phyloP scores from a whole-genome alignment of 2,888 invertebrate species.

The Drosophila lutescens region DNA sequence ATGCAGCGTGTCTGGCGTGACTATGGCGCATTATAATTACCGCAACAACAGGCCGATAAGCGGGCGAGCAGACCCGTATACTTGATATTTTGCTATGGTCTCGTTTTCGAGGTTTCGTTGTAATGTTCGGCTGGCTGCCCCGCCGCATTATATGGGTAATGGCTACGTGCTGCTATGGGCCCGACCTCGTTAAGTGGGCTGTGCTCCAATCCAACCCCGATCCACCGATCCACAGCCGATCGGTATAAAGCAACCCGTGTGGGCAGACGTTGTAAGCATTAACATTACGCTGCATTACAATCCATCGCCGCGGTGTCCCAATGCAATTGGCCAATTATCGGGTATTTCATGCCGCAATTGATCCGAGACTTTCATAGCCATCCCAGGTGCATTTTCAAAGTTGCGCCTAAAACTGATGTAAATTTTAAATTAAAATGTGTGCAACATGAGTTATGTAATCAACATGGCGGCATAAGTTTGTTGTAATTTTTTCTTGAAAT shows the following conservation, averaged over 20 bases:
- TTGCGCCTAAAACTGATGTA: constrained; percentile 24
- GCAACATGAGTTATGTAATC: constrained; percentile 9
- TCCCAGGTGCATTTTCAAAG: constrained; percentile 12
- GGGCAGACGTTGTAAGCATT: constrained; percentile 25
- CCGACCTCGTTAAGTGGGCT: constrained; percentile 43
- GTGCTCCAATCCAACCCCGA: constrained; percentile 11
- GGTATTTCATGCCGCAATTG: constrained; percentile 31
- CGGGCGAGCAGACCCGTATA: constrained; percentile 39
- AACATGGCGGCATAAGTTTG: neutral
- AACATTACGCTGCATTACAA: constrained; percentile 7
- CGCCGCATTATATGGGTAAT: constrained; percentile 31
- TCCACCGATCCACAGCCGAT: constrained; percentile 3
- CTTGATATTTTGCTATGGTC: constrained; percentile 58
- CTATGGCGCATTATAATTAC: constrained; percentile 71
- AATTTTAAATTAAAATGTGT: constrained; percentile 28
- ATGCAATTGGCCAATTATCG: constrained; percentile 43
- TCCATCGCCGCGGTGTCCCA: constrained; percentile 21
- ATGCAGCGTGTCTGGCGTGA: constrained; percentile 75
- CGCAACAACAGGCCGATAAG: constrained; percentile 28
- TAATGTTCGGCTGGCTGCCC: constrained; percentile 31
- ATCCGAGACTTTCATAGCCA: constrained; percentile 26
- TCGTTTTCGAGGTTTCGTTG: constrained; percentile 44
- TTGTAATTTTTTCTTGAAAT: neutral
- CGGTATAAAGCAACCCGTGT: constrained; percentile 6
- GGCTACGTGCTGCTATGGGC: constrained; percentile 47